phyloP scores from a whole-genome alignment of 2,888 invertebrate species.

The Drosophila acutilabella region DNA sequence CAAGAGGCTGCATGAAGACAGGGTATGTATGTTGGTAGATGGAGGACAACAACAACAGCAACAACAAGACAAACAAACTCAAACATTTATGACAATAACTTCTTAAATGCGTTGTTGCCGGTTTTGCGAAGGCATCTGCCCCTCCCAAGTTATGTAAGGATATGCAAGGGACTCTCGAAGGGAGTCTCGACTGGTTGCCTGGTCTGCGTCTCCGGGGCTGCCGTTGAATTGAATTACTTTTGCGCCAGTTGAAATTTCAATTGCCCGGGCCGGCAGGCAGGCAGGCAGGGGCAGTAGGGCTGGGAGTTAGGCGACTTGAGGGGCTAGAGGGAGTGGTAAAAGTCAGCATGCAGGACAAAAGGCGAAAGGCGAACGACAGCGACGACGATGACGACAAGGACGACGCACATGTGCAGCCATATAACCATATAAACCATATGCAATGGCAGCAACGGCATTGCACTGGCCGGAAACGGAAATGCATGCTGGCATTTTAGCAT shows the following conservation, averaged over 20 bases:
- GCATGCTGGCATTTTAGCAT: slow-evolving; percentile 79
- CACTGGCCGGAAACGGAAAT: slow-evolving; percentile 80
- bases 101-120: slow-evolving; percentile 77
- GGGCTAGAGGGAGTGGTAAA: not conserved
- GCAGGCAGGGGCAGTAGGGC: not conserved
- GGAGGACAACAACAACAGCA: slow-evolving; percentile 18
- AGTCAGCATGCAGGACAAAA: slow-evolving; percentile 29
- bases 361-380: slow-evolving; percentile 26
- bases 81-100: slow-evolving; percentile 82
- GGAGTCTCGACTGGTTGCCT: slow-evolving; percentile 15
- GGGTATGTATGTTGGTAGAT: not conserved
- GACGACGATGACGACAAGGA: slow-evolving; percentile 16
- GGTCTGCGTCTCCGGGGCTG: slow-evolving; percentile 67
- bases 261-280: slow-evolving; percentile 54
- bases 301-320: not conserved
- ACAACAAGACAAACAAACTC: slow-evolving; percentile 61
- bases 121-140: slow-evolving; percentile 45
- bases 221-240: slow-evolving; percentile 82
- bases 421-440: slow-evolving; percentile 57
- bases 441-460: slow-evolving; percentile 53
- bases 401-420: slow-evolving; percentile 72
- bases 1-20: not conserved
- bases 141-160: slow-evolving; percentile 53
- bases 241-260: slow-evolving; percentile 80
- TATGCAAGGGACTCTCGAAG: slow-evolving; percentile 42